Conservation (phyloP, 2,888 invertebrate genomes). For the Mythimna ferrago region DNA sequence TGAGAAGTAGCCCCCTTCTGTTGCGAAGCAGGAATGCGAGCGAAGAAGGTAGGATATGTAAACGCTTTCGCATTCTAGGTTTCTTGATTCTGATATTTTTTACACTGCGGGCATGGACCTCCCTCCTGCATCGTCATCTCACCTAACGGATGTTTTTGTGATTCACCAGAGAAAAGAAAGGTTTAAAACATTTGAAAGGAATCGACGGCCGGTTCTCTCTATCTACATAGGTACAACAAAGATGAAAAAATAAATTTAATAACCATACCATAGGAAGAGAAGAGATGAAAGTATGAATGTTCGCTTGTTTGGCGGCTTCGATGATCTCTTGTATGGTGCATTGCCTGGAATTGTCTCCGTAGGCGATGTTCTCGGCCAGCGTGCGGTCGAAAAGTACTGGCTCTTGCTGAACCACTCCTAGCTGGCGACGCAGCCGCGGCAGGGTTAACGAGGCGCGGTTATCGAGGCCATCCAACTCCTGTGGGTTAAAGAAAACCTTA, state of each 20-base stretch:
- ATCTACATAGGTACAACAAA: neutral
- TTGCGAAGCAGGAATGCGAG: no score
- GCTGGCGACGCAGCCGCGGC: slow-evolving; percentile 92
- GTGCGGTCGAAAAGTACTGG: slow-evolving; percentile 96
- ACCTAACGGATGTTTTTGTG: neutral
- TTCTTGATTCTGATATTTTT: no score
- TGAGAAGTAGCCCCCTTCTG: no score
- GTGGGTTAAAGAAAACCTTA: neutral
- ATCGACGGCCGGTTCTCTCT: neutral
- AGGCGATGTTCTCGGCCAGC: slow-evolving; percentile 96
- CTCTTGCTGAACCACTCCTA: slow-evolving; percentile 96
- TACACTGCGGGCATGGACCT: no score
- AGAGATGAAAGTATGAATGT: slow-evolving; percentile 95
- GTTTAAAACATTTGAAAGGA: neutral
- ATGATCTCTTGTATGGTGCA: slow-evolving; percentile 94
- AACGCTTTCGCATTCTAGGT: no score
- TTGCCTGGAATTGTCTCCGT: slow-evolving; percentile 94
- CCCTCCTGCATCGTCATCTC: no score
- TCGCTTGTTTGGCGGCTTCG: slow-evolving; percentile 94
- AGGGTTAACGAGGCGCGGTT: slow-evolving; percentile 91
- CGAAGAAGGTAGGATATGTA: no score
- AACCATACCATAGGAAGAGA: slow-evolving; percentile 91
- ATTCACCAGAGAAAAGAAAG: neutral
- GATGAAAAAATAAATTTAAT: no score
- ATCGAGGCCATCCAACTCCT: slow-evolving; percentile 91